Evolutionary conservation across 2,113 vertebrate genomes (phyloP).

Genomic region (Riparia riparia): DNA sequence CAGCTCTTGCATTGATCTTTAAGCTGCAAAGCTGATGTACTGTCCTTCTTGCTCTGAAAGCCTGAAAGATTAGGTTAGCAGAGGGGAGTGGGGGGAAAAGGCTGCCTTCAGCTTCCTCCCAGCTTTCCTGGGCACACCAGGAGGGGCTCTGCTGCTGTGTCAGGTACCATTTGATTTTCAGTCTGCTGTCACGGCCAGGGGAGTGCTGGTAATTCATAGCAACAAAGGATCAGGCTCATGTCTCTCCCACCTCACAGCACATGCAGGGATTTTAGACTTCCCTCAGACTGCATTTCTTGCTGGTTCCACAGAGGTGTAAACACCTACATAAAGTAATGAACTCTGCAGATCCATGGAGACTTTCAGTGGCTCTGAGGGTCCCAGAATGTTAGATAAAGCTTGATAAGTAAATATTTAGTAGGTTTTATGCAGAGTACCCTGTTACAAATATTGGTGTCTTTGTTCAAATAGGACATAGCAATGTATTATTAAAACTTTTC

Average conservation of each 20-base stretch:
- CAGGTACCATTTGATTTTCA: accelerated
- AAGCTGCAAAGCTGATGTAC: accelerated
- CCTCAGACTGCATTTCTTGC: neutral
- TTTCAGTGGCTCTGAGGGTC: neutral
- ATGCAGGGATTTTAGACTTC: neutral
- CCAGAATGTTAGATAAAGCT: neutral
- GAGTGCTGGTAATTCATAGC: neutral
- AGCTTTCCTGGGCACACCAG: neutral
- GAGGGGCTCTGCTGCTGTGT: neutral
- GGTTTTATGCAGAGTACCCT: neutral
- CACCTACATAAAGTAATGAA: neutral
- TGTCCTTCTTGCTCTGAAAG: neutral
- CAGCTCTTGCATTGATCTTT: neutral
- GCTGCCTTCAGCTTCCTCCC: neutral
- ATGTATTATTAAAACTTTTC: neutral
- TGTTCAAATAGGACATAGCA: neutral
- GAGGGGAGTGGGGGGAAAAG: neutral
- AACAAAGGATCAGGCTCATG: accelerated
- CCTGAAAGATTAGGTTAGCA: neutral
- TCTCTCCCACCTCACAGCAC: neutral
- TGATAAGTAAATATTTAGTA: neutral
- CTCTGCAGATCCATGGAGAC: accelerated
- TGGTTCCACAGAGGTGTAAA: neutral
- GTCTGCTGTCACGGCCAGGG: neutral
- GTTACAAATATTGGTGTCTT: neutral